phyloP scores from a whole-genome alignment of 2,113 vertebrate genomes.

The Corythaeola cristata region DNA sequence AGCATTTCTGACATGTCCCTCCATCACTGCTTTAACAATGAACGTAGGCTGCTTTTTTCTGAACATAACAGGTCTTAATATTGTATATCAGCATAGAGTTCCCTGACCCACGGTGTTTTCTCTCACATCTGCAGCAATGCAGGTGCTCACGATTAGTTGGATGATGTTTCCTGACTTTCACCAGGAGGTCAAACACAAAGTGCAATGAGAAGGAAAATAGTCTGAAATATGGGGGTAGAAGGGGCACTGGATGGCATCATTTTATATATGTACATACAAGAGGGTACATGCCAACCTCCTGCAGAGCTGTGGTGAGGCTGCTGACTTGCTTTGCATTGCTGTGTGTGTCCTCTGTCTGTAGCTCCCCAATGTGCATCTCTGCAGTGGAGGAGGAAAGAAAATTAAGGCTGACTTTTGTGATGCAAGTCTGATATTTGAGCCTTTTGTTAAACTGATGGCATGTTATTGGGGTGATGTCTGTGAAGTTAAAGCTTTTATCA shows the following conservation, averaged over 20 bases:
- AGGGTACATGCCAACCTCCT: background rate
- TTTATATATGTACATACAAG: background rate
- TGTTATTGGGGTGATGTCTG: conserved; percentile 27
- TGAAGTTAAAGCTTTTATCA: conserved; percentile 13
- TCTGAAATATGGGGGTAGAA: background rate
- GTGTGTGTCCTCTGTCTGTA: background rate
- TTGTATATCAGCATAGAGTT: background rate
- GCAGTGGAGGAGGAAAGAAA: background rate
- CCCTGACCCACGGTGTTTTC: background rate
- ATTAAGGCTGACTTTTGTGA: background rate
- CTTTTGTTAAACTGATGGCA: conserved; percentile 17
- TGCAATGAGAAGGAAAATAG: conserved; percentile 7
- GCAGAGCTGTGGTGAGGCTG: background rate
- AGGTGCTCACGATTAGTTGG: conserved; percentile 33
- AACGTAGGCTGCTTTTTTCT: background rate
- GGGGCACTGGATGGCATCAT: background rate
- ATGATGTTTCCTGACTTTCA: conserved; percentile 48
- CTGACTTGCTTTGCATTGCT: background rate
- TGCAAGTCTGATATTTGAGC: conserved; percentile 3
- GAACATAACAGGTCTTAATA: background rate
- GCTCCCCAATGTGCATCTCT: background rate
- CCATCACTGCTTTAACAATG: background rate
- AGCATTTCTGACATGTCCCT: background rate
- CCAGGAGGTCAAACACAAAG: conserved; percentile 35
- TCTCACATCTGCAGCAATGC: conserved; percentile 19